Evolutionary conservation across 2,113 vertebrate genomes (phyloP).

Genomic region (Rhinichthys klamathensis): DNA sequence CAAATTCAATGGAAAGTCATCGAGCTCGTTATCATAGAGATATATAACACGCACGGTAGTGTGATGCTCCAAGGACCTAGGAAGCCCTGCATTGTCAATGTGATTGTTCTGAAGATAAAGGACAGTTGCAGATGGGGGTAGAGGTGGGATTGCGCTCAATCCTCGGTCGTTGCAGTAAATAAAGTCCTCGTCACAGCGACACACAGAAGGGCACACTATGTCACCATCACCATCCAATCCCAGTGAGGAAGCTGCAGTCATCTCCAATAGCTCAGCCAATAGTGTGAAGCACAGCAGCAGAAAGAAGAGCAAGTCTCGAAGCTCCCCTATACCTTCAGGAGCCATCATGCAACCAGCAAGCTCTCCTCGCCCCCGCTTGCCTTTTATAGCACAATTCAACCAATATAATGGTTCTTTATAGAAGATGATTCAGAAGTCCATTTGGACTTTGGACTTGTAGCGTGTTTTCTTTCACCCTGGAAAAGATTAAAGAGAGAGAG

Average conservation of each 20-base stretch:
- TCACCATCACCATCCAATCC: constrained; percentile 68
- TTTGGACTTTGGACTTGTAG: constrained; percentile 1
- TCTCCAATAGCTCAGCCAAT: constrained; percentile 78
- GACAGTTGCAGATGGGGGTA: constrained; percentile 86
- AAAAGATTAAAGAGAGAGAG: constrained; percentile 24
- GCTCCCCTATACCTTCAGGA: constrained; percentile 72
- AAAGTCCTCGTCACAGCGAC: constrained; percentile 90
- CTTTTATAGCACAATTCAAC: constrained; percentile 32
- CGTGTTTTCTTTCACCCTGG: constrained; percentile 23
- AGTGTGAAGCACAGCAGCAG: constrained; percentile 82
- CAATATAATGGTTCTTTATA: background rate
- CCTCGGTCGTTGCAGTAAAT: constrained; percentile 97
- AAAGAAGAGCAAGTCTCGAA: constrained; percentile 80
- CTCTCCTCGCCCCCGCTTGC: constrained; percentile 39
- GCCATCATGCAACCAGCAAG: constrained; percentile 72
- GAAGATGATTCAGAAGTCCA: background rate
- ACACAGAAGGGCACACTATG: constrained; percentile 83
- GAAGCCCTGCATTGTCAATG: constrained; percentile 88
- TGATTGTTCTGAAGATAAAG: constrained; percentile 97
- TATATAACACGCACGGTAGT: constrained; percentile 85
- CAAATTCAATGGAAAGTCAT: constrained; percentile 86
- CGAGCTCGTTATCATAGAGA: constrained; percentile 92
- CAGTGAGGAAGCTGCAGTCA: constrained; percentile 69
- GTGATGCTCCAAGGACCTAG: constrained; percentile 81
- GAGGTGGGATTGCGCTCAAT: constrained; percentile 85